Evolutionary conservation across 2,113 vertebrate species (phyloP).

Genomic region (Ammodytes marinus): DNA sequence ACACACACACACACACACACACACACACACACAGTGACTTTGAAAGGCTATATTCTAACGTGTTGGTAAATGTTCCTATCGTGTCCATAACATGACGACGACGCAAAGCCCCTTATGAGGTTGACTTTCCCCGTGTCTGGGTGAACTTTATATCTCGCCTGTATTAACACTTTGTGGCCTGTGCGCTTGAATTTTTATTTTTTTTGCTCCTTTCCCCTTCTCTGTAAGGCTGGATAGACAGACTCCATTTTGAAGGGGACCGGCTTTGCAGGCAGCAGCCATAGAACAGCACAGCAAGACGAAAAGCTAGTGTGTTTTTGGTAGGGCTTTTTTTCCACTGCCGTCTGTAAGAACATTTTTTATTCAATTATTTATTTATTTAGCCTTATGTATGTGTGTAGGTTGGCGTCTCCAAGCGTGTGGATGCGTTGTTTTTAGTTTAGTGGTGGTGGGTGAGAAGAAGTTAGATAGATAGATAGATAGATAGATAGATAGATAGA

Average conservation of each 20-base stretch:
- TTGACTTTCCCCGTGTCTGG: conserved; percentile 47
- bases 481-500: too few species aligned
- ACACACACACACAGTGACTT: conserved; percentile 62
- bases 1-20: conserved; percentile 39
- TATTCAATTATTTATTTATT: too few species aligned
- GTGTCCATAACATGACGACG: background rate
- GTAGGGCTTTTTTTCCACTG: conserved; percentile 29
- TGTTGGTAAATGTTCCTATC: conserved; percentile 45
- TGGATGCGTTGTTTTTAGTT: too few species aligned
- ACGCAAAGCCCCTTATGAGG: background rate
- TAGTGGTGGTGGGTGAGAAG: too few species aligned
- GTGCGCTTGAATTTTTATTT: conserved; percentile 51
- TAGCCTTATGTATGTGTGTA: too few species aligned
- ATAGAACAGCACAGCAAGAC: conserved; percentile 22
- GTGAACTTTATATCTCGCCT: conserved; percentile 74
- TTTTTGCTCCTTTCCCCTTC: conserved; percentile 23
- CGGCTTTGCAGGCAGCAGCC: conserved; percentile 66
- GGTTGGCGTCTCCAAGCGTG: too few species aligned
- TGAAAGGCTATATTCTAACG: conserved; percentile 15
- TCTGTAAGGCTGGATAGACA: conserved; percentile 55
- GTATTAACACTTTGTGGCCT: conserved; percentile 88
- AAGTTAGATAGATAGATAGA: too few species aligned
- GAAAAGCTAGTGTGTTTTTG: too few species aligned
- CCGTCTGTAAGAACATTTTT: conserved; percentile 43
- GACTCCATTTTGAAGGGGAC: conserved; percentile 88